phyloP scores from a whole-genome alignment of 2,888 invertebrate species.

The Macrosiphum euphorbiae region DNA sequence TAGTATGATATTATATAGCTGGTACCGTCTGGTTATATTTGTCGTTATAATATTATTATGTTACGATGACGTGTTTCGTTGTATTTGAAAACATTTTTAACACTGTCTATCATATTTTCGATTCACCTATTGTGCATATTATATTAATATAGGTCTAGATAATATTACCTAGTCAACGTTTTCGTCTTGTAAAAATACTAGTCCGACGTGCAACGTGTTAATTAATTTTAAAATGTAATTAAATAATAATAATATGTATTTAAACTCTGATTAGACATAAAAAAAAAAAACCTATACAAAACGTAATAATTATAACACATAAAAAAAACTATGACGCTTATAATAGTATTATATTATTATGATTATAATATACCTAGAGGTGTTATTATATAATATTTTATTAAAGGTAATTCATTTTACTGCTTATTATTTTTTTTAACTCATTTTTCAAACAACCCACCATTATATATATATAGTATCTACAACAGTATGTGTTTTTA shows the following conservation, averaged over 20 bases:
- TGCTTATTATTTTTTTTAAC: background rate
- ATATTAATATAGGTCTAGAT: background rate
- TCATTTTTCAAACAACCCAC: background rate
- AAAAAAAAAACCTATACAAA: constrained; percentile 5
- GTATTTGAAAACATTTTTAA: background rate
- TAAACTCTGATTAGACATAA: constrained; percentile 24
- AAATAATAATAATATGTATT: constrained; percentile 11
- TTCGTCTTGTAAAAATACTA: background rate
- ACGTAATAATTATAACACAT: constrained; percentile 28
- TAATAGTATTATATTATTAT: background rate
- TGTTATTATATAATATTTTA: background rate
- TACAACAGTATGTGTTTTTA: background rate
- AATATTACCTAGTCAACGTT: background rate
- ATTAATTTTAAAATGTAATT: constrained; percentile 10
- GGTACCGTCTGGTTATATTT: background rate
- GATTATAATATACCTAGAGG: background rate
- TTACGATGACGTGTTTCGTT: background rate
- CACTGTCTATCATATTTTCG: background rate
- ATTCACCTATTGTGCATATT: background rate
- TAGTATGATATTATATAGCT: background rate
- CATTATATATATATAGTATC: background rate
- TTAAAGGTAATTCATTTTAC: background rate
- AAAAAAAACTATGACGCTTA: background rate
- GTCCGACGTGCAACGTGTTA: background rate
- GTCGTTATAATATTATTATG: background rate